These are phyloP conservation scores for Cebidichthys violaceus DNA, from an alignment of 2,113 vertebrate genomes.

Conservation along the genomic window DNA sequence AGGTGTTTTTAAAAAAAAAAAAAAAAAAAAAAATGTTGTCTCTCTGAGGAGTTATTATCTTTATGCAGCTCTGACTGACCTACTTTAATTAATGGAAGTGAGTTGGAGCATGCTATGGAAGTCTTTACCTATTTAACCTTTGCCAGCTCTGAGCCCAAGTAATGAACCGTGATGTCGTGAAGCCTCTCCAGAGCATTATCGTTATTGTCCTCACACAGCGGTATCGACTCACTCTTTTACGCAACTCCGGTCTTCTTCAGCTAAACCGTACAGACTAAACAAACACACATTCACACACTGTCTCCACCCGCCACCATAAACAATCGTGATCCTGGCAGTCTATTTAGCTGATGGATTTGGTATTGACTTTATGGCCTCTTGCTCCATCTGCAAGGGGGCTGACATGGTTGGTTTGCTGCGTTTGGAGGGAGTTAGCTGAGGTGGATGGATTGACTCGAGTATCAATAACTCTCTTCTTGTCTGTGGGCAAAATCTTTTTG, in stretches of 20 bases:
- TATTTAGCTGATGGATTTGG: constrained; percentile 77
- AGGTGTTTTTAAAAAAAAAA: not conserved
- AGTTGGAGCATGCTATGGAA: constrained; percentile 11
- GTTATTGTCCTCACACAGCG: constrained; percentile 10
- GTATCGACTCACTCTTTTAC: constrained; percentile 32
- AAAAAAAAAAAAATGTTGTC: too few species aligned
- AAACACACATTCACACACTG: constrained; percentile 17
- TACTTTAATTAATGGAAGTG: constrained; percentile 48
- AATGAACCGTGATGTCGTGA: constrained; percentile 53
- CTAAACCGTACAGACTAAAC: constrained; percentile 26
- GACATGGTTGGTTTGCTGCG: constrained; percentile 72
- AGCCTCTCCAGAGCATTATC: constrained; percentile 27
- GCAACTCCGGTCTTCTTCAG: constrained; percentile 37
- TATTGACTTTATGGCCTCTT: constrained; percentile 76
- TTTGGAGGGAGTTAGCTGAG: constrained; percentile 59
- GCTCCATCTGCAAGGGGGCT: constrained; percentile 67
- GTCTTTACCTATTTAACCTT: constrained; percentile 57
- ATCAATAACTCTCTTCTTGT: constrained; percentile 71
- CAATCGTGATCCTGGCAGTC: constrained; percentile 64
- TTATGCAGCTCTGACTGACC: constrained; percentile 18
- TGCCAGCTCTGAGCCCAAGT: constrained; percentile 11
- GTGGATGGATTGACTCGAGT: constrained; percentile 68
- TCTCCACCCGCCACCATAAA: constrained; percentile 58
- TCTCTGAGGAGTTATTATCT: too few species aligned
- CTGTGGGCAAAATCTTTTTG: constrained; percentile 64